Conservation (phyloP, 2,797 vertebrate genomes). For the Halcyon badia region DNA sequence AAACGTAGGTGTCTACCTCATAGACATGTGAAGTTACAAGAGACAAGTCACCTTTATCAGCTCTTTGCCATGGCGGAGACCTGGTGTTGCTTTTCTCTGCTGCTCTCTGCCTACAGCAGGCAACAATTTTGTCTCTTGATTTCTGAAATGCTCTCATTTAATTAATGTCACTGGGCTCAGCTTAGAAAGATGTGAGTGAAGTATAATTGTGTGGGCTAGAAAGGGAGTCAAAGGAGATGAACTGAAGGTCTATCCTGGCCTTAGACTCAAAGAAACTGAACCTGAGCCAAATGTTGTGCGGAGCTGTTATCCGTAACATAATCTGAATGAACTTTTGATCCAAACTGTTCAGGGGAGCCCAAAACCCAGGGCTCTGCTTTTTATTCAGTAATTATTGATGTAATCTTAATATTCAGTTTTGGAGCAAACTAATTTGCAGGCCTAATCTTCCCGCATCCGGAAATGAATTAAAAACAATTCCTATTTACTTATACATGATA, state of each 20-base stretch:
- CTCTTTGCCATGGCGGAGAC: neutral
- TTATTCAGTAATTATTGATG: constrained; percentile 56
- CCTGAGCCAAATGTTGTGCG: constrained; percentile 13
- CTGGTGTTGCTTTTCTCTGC: neutral
- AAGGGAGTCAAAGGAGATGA: neutral
- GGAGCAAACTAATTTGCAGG: constrained; percentile 26
- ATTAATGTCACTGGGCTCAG: constrained; percentile 54
- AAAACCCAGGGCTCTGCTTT: constrained; percentile 24
- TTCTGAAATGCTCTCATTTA: constrained; percentile 63
- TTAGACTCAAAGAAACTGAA: constrained; percentile 27
- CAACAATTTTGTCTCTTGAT: constrained; percentile 21
- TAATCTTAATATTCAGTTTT: constrained; percentile 18
- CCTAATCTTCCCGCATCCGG: constrained; percentile 18
- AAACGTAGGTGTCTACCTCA: constrained; percentile 18
- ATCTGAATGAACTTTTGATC: constrained; percentile 38
- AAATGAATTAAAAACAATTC: constrained; percentile 49
- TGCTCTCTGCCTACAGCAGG: constrained; percentile 19
- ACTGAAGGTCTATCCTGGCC: constrained; percentile 2
- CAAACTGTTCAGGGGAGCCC: constrained; percentile 8
- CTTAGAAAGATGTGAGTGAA: constrained; percentile 41
- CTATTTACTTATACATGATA: constrained; percentile 36
- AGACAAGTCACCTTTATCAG: constrained; percentile 41
- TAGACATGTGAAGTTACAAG: constrained; percentile 4
- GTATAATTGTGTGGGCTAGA: constrained; percentile 41
- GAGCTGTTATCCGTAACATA: constrained; percentile 24